Percentiles rank a stretch among this genome's conserved stretches.
Conservation (phyloP, 2,113 vertebrate genomes). For the Proteles cristata region DNA sequence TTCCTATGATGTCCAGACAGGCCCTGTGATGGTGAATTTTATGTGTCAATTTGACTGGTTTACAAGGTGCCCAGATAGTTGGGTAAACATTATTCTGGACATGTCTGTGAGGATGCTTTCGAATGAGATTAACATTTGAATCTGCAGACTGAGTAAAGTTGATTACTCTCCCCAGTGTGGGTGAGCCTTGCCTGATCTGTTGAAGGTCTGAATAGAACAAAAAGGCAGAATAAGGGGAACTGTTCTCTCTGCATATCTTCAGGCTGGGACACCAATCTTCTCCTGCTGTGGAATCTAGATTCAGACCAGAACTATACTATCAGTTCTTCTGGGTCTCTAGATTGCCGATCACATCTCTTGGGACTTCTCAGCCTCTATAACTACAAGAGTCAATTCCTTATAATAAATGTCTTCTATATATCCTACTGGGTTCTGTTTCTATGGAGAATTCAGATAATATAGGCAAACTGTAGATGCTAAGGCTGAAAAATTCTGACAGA, state of each 20-base stretch:
- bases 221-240: neutral
- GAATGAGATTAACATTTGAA: neutral
- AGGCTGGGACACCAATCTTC: neutral
- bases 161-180: neutral
- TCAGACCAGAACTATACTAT: neutral
- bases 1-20: neutral
- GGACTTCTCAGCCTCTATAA: neutral
- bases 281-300: neutral
- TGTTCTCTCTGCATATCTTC: neutral
- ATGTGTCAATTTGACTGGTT: neutral
- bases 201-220: neutral
- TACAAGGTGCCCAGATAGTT: neutral
- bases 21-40: neutral
- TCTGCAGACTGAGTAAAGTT: neutral
- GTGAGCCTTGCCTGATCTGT: neutral
- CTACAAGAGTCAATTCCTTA: neutral
- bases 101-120: neutral
- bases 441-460: neutral
- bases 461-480: neutral
- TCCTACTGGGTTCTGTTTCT: neutral
- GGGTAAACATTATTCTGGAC: neutral
- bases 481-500: neutral
- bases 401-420: neutral
- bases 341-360: neutral
- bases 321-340: neutral